Conservation (phyloP, 2,888 invertebrate species). For the Phortica magna region DNA sequence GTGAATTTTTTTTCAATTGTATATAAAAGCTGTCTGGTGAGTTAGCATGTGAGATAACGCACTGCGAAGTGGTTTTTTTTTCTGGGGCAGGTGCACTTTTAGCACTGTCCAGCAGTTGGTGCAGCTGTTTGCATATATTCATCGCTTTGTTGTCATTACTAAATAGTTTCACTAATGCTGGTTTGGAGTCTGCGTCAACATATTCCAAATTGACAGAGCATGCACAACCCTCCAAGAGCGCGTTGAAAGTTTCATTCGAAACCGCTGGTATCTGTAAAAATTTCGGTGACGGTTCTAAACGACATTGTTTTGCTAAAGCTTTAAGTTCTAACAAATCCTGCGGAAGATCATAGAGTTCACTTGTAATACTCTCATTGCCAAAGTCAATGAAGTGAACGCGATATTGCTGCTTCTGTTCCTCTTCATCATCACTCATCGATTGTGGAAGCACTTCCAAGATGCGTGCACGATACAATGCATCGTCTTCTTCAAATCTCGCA, state of each 20-base stretch:
- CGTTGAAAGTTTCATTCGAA: conserved; percentile 65
- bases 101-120: conserved; percentile 60
- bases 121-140: conserved; percentile 68
- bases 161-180: conserved; percentile 65
- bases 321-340: conserved; percentile 80
- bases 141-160: conserved; percentile 58
- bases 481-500: conserved; percentile 89
- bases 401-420: conserved; percentile 81
- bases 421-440: not conserved
- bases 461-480: conserved; percentile 92
- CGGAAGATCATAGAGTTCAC: conserved; percentile 81
- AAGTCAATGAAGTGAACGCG: conserved; percentile 86
- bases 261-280: conserved; percentile 72
- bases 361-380: conserved; percentile 81
- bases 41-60: conserved; percentile 83
- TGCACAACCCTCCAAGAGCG: conserved; percentile 67
- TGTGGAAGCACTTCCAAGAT: conserved; percentile 81
- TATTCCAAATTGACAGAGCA: conserved; percentile 68
- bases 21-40: conserved; percentile 87
- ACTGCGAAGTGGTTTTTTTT: conserved; percentile 65
- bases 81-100: conserved; percentile 35
- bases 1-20: conserved; percentile 80
- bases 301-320: conserved; percentile 81
- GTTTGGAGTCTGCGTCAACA: conserved; percentile 55
- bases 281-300: conserved; percentile 80